Evolutionary conservation across 2,113 vertebrate genomes (phyloP).

Genomic region (Laticauda colubrina): DNA sequence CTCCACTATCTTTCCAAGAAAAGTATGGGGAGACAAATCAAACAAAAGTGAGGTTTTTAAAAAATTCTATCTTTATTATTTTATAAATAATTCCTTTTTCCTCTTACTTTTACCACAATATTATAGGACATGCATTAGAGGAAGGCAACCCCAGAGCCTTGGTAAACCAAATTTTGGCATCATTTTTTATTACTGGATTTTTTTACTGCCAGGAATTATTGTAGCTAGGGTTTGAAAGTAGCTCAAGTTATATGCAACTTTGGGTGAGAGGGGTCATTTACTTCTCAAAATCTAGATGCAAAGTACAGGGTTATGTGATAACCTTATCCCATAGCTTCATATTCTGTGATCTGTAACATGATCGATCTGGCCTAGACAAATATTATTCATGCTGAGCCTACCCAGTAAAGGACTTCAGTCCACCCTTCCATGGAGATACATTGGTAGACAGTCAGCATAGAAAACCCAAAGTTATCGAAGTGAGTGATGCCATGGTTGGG

Average conservation of each 20-base stretch:
- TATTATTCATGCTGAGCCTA: slow-evolving; percentile 49
- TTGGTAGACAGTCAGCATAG: slow-evolving; percentile 96
- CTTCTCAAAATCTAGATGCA: not conserved
- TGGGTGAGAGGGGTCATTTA: not conserved
- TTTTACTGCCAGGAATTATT: not conserved
- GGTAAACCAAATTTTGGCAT: not conserved
- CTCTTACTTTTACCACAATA: not conserved
- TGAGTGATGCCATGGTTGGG: slow-evolving; percentile 96
- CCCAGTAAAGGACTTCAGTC: slow-evolving; percentile 98
- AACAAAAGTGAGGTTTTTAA: not conserved
- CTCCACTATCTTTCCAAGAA: not conserved
- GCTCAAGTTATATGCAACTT: not conserved
- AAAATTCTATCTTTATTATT: not conserved
- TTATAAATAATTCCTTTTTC: not conserved
- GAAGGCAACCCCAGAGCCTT: not conserved
- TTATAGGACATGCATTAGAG: not conserved
- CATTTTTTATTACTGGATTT: not conserved
- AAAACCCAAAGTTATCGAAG: slow-evolving; percentile 96
- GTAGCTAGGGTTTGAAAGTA: not conserved
- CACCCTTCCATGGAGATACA: slow-evolving; percentile 97
- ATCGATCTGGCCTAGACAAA: not conserved
- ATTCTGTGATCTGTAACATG: not conserved
- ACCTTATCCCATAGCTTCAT: accelerated
- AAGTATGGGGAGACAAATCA: not conserved
- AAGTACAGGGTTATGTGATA: not conserved